Percentiles rank a stretch among this genome's conserved stretches.
These are phyloP conservation scores for Pelodytes ibericus DNA, from an alignment of 2,797 vertebrate species.

Conservation along the genomic window DNA sequence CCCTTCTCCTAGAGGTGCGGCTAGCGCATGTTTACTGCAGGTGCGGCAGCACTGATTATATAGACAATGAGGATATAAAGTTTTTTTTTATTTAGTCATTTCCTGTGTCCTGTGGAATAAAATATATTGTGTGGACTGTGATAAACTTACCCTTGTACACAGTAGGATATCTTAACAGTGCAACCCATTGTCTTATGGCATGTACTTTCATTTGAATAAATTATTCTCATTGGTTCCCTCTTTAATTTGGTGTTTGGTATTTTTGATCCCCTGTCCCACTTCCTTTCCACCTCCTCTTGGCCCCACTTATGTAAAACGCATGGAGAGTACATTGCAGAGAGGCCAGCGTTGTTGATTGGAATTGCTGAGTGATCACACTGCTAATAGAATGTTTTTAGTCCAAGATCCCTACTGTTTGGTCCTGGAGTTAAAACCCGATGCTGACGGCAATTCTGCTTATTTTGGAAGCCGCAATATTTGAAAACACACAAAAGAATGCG, in stretches of 20 bases:
- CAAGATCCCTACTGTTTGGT: slow-evolving; percentile 37
- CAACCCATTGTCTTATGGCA: no score
- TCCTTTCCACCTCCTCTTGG: background rate
- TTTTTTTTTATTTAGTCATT: no score
- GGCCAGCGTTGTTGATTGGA: background rate
- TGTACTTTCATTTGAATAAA: no score
- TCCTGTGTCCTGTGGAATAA: no score
- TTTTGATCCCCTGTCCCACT: background rate
- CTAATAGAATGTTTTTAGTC: slow-evolving; percentile 31
- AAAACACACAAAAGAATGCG: slow-evolving; percentile 41
- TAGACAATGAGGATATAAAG: no score
- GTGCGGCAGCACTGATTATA: no score
- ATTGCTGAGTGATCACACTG: background rate
- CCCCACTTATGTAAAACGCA: background rate
- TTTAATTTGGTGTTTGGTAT: background rate
- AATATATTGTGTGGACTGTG: no score
- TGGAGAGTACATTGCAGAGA: background rate
- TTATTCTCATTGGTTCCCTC: no score
- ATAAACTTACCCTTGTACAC: no score
- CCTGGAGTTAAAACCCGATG: slow-evolving; percentile 9
- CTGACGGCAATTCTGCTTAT: slow-evolving; percentile 24
- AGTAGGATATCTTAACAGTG: no score
- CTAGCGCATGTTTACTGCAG: no score
- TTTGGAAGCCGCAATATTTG: slow-evolving; percentile 42
- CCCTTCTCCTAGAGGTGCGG: no score